Conservation (phyloP, 2,888 invertebrate genomes). For the Hipparchia sbordonii region DNA sequence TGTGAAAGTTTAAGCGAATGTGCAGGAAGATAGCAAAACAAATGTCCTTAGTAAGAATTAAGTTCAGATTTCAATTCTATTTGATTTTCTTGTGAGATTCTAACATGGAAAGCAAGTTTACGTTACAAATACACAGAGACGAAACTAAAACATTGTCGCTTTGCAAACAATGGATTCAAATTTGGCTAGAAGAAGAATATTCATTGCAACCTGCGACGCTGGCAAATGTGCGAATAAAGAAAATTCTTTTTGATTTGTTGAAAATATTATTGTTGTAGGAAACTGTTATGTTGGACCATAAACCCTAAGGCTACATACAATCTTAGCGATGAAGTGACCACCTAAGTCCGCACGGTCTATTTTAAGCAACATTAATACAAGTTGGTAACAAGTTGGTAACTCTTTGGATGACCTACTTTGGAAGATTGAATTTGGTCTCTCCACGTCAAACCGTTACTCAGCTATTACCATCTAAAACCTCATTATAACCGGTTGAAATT, state of each 20-base stretch:
- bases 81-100: neutral
- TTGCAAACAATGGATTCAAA: constrained; percentile 65
- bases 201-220: constrained; percentile 61
- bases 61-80: neutral
- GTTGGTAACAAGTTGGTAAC: no score
- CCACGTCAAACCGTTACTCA: no score
- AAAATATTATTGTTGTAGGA: constrained; percentile 66
- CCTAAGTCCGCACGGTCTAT: no score
- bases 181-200: constrained; percentile 73
- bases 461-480: no score
- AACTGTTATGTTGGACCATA: neutral
- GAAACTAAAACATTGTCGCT: constrained; percentile 42
- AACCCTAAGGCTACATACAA: neutral
- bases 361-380: neutral
- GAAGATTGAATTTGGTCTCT: no score
- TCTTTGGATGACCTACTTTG: no score
- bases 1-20: no score
- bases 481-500: no score
- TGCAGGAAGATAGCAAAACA: no score
- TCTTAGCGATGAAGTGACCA: no score
- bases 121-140: neutral
- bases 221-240: constrained; percentile 69
- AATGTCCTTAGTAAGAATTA: no score
- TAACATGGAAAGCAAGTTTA: neutral
- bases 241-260: constrained; percentile 50